Evolutionary conservation across 2,888 invertebrate species (phyloP), one percentile per base, ranked within the genome.

Genomic region (Mechanitis messenoides): DNA sequence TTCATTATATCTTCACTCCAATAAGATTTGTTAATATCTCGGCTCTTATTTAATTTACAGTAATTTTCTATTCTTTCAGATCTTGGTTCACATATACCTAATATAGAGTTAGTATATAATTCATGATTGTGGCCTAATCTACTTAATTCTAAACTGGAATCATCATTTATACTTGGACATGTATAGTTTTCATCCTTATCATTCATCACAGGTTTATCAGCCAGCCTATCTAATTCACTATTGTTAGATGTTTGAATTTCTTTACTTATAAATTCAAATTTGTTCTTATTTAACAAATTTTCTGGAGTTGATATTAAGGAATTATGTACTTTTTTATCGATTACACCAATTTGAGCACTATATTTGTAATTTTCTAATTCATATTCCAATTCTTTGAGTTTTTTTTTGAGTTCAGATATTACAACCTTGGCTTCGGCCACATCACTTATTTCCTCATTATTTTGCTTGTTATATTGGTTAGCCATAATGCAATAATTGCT

Each of bases 11-110:
- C 81, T 70, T 78, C 81, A 66, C 80, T 84, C 71, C 64, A 71
- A 68, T 75, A 71, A 66, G 72, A 70, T 71, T 78, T 80, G 77
- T 80, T 83, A 75, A 71, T 79, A 70, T 90, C 89, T 78, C 88
- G 83, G 80, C 85, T 87, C 78, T 90, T 90, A 78, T 90, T 90
- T 77, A 90, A 81, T 79, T 89, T 90, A 85, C 90, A 90, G 81
- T 86, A 90, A 78, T 90, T 90, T 75, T 88, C 88, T 72, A 90
- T 79, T 83, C 81, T 87, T 65, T 89, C 88, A 89, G 89, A 89
- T 88, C 88, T 90, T 69, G 69, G 68, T 73, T 82, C 83, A 78
- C 76, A 71, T 80, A 79, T 80, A 72, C 65, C 74, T 69, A 75
- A 74, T 72, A 70, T 64, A 70, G 76, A 71, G 73, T 76, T 79